Conservation (phyloP, 2,888 invertebrate genomes). For the Maniola hyperantus region DNA sequence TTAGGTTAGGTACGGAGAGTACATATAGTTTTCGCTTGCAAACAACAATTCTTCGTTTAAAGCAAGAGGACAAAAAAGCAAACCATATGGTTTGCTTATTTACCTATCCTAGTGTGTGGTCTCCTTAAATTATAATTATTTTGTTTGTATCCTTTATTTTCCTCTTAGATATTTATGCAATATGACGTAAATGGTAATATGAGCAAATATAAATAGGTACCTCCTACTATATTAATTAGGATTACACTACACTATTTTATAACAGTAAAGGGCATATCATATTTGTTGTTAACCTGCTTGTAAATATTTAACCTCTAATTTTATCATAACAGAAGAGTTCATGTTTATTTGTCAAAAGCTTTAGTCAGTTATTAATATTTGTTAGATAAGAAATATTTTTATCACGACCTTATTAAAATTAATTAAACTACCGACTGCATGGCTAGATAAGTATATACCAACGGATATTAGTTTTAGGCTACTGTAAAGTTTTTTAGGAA, state of each 20-base stretch:
- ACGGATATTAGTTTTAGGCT: too few species aligned
- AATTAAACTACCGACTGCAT: too few species aligned
- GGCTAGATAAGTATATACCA: too few species aligned
- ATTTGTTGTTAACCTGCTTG: background rate
- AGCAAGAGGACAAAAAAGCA: background rate
- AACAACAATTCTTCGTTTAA: background rate
- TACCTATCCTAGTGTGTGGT: background rate
- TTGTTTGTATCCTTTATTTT: background rate
- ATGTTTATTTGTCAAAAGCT: too few species aligned
- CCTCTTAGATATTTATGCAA: background rate
- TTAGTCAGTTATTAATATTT: too few species aligned
- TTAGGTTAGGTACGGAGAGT: background rate
- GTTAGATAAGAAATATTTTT: too few species aligned
- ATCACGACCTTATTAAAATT: too few species aligned
- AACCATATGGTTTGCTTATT: background rate
- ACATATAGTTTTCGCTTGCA: background rate
- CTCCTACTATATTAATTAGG: background rate
- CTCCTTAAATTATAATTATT: background rate
- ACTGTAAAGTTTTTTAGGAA: too few species aligned
- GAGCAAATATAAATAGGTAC: background rate
- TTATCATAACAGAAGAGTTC: too few species aligned
- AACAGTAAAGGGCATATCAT: background rate
- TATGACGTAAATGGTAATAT: background rate
- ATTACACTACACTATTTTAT: background rate
- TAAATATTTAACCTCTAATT: background rate